Base-by-base conservation (phyloP, 2,113 vertebrate genomes). In the Motacilla tschutschensis region DNA sequence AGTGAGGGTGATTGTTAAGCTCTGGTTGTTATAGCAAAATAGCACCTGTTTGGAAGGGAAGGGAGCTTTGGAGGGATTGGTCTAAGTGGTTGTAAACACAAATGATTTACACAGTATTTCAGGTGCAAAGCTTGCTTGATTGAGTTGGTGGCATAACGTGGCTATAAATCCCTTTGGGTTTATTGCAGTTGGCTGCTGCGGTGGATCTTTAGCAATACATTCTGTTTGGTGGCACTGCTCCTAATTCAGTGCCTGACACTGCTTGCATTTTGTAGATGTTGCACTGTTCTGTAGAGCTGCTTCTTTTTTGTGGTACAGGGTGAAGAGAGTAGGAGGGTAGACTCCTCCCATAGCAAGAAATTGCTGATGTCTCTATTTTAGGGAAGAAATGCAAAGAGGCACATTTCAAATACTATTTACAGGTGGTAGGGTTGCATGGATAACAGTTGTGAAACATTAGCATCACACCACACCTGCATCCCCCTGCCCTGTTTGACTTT, bases 101-200 rank as follows among this genome's bases (percentile, higher is more conserved):
- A 79, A 72, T 93, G 58, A 89, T 83, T 92, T 89, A 75, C 24
- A 44, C 64, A 83, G 28, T 50, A 28, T 26, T 93, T 62, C 67
- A 73, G 66, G 59, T 70, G 65, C 71, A 91, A 85, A 71, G 24
- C 63, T 71, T 55, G 20, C 67, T 88, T 79, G 71, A 8, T 76
- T 83, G 73, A 85, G 41, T 51, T 80, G 79, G 62, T 59, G 17
- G 55, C 75, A 76, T 82, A 79, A 89, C 14, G 57, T 33, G 44
- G 47, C 51, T 80, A 10, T 87, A 91, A 91, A 83, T 88, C 86
- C 50, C 62, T 79, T n/a, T 70, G 65, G 18, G 41, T 63, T 92
- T 90, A 78, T 72, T 83, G 79, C 83, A 81, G 38, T 35, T 76
- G 79, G 57, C 77, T 86, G 79, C 67, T 41, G 50, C 40, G 46